These are phyloP conservation scores for Gryllus bimaculatus DNA, from an alignment of 1,140 invertebrate genomes.

Conservation along the genomic window DNA sequence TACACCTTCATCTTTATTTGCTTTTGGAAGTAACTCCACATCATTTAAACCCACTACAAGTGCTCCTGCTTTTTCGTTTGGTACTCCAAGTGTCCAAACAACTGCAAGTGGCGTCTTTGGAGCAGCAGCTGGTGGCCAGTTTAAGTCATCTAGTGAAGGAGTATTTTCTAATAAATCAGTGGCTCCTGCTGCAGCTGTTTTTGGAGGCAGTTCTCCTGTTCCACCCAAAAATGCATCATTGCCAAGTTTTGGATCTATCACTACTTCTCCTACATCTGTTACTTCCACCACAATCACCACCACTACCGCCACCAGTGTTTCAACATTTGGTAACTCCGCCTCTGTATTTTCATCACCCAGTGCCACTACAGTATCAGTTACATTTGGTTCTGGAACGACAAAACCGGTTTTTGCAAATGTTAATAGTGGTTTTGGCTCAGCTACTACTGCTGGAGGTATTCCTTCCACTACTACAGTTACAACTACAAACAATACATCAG, in stretches of 20 bases:
- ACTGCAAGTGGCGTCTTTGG: neutral
- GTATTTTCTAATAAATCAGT: neutral
- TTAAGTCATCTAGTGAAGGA: neutral
- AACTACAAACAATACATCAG: neutral
- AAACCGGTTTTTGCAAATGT: neutral
- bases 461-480: neutral
- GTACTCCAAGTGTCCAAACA: neutral
- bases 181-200: neutral
- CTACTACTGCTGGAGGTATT: neutral
- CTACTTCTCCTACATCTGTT: conserved; percentile 20
- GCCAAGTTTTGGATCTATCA: conserved; percentile 18
- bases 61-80: neutral
- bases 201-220: conserved; percentile 14
- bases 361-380: neutral
- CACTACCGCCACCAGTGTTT: neutral
- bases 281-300: neutral
- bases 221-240: conserved; percentile 13
- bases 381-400: neutral
- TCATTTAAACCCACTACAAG: neutral
- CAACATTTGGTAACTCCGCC: neutral
- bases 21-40: conserved; percentile 14
- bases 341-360: neutral
- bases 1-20: conserved; percentile 2
- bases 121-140: no score
- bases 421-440: neutral